Conservation (phyloP, 1,140 invertebrate species). For the Euwallacea similis region DNA sequence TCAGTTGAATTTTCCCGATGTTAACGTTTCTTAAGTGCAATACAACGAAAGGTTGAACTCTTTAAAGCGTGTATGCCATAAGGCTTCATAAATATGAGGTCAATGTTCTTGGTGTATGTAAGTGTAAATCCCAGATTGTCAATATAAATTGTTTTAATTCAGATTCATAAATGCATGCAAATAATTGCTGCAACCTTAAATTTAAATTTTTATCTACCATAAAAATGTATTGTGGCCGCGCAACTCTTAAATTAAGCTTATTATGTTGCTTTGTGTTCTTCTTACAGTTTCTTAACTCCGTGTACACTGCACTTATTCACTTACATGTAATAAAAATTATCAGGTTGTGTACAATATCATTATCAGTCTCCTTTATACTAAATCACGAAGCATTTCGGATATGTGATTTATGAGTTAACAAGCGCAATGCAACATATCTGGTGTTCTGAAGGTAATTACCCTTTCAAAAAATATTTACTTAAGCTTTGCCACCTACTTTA, state of each 20-base stretch:
- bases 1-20: no score
- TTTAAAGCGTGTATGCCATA: no score
- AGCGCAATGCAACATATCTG: not conserved
- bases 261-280: not conserved
- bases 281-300: not conserved
- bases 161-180: not conserved
- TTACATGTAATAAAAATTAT: conserved; percentile 3
- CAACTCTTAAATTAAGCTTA: not conserved
- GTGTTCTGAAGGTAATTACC: conserved; percentile 10
- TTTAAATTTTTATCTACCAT: not conserved
- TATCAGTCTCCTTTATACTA: conserved; percentile 1
- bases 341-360: conserved; percentile 4
- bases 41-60: no score
- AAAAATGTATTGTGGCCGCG: not conserved
- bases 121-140: no score
- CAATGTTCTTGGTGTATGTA: no score
- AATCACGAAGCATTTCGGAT: not conserved
- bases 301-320: not conserved
- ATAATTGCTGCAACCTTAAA: not conserved
- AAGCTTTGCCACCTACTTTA: conserved; percentile 4
- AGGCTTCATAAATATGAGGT: no score
- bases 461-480: conserved; percentile 12
- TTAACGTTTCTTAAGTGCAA: no score
- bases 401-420: conserved; percentile 9
- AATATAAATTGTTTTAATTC: not conserved